Conservation (phyloP, 2,113 vertebrate genomes). For the Chaetodon auriga region DNA sequence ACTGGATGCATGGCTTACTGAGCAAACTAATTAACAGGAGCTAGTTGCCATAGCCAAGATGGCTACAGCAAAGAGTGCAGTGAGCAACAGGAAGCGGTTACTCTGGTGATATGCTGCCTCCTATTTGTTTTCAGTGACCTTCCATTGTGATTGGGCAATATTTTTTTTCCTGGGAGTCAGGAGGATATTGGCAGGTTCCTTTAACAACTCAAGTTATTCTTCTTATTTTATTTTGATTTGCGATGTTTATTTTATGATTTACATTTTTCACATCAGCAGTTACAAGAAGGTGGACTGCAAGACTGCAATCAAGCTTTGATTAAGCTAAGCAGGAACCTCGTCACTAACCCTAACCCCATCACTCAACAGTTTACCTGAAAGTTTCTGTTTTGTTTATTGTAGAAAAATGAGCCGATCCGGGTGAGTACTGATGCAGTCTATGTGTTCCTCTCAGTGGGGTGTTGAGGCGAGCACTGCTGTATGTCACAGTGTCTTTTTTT, state of each 20-base stretch:
- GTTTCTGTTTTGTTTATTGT: too few relatives aligned
- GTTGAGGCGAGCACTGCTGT: not conserved
- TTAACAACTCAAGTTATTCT: not conserved
- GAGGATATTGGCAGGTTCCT: not conserved
- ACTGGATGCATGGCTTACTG: too few relatives aligned
- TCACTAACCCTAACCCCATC: not conserved
- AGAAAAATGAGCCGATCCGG: not conserved
- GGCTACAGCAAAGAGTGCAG: too few relatives aligned
- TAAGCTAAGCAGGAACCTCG: not conserved
- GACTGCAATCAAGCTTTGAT: slow-evolving; percentile 15
- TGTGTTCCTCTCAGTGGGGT: not conserved
- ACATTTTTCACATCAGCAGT: not conserved
- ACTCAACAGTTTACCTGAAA: not conserved
- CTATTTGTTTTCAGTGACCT: too few relatives aligned
- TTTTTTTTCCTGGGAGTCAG: too few relatives aligned
- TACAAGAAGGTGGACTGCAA: not conserved
- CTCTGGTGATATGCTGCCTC: too few relatives aligned
- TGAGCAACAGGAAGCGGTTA: too few relatives aligned
- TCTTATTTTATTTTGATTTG: not conserved
- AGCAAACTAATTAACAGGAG: too few relatives aligned
- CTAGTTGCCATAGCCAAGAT: too few relatives aligned
- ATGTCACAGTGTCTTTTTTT: not conserved
- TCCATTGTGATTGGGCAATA: too few relatives aligned
- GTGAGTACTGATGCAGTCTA: too few relatives aligned
- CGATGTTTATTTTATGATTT: not conserved